Conservation (phyloP, 2,797 vertebrate species). For the Lacerta viridis region DNA sequence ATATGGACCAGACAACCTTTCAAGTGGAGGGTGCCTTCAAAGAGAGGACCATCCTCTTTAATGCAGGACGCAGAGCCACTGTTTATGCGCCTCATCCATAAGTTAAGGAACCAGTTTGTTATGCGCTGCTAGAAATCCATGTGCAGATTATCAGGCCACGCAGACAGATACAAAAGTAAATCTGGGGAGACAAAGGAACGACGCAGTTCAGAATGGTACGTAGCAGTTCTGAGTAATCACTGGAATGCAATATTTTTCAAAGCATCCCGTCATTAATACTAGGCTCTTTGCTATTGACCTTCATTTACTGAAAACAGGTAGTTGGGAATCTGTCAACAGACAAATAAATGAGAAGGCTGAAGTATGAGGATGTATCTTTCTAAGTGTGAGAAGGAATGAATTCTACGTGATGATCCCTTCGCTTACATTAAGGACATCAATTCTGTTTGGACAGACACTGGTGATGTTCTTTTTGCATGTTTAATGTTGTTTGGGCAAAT, state of each 20-base stretch:
- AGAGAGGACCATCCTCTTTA: neutral
- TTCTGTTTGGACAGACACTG: conserved; percentile 41
- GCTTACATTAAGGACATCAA: conserved; percentile 38
- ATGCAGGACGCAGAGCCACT: neutral
- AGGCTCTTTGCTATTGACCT: conserved; percentile 16
- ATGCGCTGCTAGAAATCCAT: neutral
- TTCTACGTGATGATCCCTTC: conserved; percentile 18
- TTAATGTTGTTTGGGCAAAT: conserved; percentile 44
- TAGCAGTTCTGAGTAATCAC: conserved; percentile 27
- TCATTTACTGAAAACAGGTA: conserved; percentile 42
- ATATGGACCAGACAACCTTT: neutral
- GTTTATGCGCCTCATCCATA: neutral
- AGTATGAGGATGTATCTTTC: conserved; percentile 26
- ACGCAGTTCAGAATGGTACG: neutral
- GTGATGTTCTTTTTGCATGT: conserved; percentile 33
- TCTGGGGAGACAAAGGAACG: conserved; percentile 9
- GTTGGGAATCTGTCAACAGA: conserved; percentile 38
- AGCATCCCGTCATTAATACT: conserved; percentile 20
- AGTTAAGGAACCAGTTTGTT: neutral
- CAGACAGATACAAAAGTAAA: neutral
- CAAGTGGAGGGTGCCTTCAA: neutral
- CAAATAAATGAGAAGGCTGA: conserved; percentile 45
- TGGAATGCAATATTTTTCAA: neutral
- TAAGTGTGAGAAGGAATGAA: conserved; percentile 33
- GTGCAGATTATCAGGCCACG: neutral